Evolutionary conservation across 2,113 vertebrate species (phyloP).

Genomic region (Gymnobelideus leadbeateri): DNA sequence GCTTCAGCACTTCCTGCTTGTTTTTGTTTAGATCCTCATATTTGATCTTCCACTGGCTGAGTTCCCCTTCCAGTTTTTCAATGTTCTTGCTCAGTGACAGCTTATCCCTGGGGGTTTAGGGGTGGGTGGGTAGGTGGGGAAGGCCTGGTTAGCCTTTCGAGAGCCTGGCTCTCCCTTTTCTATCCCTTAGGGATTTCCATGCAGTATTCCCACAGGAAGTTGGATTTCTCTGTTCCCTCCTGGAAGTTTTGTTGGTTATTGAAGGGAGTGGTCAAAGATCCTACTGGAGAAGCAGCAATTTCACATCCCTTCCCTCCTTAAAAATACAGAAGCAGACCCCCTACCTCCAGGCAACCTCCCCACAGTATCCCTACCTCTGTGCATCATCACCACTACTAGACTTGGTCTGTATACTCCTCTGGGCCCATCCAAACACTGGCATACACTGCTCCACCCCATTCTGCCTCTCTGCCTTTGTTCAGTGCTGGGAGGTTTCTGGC

Average conservation of each 20-base stretch:
- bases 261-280: background rate
- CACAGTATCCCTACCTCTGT: background rate
- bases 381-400: background rate
- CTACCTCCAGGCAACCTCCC: background rate
- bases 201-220: background rate
- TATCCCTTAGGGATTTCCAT: background rate
- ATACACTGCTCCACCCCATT: background rate
- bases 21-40: slow-evolving; percentile 96
- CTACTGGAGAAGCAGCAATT: background rate
- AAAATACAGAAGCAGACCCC: background rate
- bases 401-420: background rate
- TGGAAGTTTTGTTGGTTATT: background rate
- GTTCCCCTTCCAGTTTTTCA: slow-evolving; percentile 94
- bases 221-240: background rate
- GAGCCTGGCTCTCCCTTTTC: background rate
- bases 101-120: slow-evolving; percentile 92
- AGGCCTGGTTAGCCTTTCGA: background rate
- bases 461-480: background rate
- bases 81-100: slow-evolving; percentile 93
- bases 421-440: background rate
- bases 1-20: slow-evolving; percentile 96
- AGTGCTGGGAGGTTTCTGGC: background rate
- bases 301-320: background rate
- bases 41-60: slow-evolving; percentile 97
- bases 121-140: background rate